phyloP scores from a whole-genome alignment of 2,888 invertebrate species.

The Lasiommata megera region DNA sequence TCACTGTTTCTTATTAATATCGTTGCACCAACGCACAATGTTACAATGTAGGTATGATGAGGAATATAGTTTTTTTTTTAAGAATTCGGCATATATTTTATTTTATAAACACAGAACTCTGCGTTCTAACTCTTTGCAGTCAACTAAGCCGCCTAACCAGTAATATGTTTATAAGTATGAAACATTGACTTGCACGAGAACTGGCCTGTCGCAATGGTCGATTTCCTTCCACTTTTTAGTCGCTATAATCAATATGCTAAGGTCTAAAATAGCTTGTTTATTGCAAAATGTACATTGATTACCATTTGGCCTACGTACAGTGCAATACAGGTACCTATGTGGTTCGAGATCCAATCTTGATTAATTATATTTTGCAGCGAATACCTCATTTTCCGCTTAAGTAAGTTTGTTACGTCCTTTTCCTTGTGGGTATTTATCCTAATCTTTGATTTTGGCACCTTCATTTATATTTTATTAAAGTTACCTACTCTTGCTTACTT shows the following conservation, averaged over 20 bases:
- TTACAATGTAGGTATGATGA: not conserved
- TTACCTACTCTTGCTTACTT: no score
- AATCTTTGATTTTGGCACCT: not conserved
- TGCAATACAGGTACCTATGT: conserved; percentile 55
- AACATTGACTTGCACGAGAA: conserved; percentile 61
- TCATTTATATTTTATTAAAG: no score
- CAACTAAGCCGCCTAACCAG: conserved; percentile 70
- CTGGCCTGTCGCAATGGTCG: conserved; percentile 62
- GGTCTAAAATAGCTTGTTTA: conserved; percentile 39
- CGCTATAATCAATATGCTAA: conserved; percentile 27
- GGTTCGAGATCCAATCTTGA: conserved; percentile 49
- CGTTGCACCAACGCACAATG: not conserved
- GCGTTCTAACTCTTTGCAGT: conserved; percentile 65
- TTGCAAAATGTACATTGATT: conserved; percentile 40
- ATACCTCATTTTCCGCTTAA: conserved; percentile 22
- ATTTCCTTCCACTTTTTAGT: conserved; percentile 35
- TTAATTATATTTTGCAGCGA: conserved; percentile 33
- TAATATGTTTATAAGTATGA: conserved; percentile 74
- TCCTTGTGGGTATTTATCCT: not conserved
- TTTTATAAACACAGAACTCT: conserved; percentile 51
- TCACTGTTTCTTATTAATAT: not conserved
- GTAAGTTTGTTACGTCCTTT: conserved; percentile 1
- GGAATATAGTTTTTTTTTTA: conserved; percentile 1
- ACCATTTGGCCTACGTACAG: conserved; percentile 50
- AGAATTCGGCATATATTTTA: not conserved